A percentile compares a stretch with the other conserved stretches of the same genome.
Evolutionary conservation across 2,113 vertebrate species (phyloP).

Genomic region (Petrocephalus zakoni): DNA sequence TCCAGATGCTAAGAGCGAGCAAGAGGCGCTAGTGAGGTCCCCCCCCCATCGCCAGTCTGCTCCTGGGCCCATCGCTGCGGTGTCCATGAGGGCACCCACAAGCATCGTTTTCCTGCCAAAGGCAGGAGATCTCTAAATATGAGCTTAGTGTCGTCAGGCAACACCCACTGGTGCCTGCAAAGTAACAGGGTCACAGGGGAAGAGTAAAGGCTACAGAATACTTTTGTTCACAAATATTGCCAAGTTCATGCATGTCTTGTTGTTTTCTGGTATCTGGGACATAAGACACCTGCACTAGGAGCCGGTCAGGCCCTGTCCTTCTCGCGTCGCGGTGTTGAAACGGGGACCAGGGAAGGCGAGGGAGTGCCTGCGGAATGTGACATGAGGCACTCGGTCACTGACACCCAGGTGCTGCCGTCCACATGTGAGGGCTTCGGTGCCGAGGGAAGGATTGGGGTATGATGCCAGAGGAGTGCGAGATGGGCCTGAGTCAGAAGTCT

Average conservation of each 20-base stretch:
- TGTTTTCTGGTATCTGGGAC: not conserved
- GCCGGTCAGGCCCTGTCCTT: too few species aligned
- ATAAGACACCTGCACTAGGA: not conserved
- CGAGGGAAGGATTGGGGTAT: conserved; percentile 25
- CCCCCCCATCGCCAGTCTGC: not conserved
- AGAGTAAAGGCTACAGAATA: not conserved
- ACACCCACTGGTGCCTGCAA: conserved; percentile 13
- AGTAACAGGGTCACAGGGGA: conserved; percentile 4
- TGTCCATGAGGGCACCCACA: conserved; percentile 17
- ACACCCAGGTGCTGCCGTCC: conserved; percentile 25
- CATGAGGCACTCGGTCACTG: conserved; percentile 7
- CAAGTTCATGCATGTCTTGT: not conserved
- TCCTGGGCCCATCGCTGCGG: not conserved
- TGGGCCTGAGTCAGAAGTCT: conserved; percentile 34
- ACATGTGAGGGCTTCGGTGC: conserved; percentile 30
- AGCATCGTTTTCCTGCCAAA: conserved; percentile 25
- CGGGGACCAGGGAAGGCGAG: not conserved
- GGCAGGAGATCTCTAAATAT: conserved; percentile 26
- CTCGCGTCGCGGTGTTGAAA: not conserved
- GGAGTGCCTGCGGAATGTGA: not conserved
- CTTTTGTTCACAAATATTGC: not conserved
- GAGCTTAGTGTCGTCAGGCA: conserved; percentile 30
- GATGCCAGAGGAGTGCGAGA: conserved; percentile 21
- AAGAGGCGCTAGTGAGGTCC: not conserved
- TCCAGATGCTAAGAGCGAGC: not conserved